A percentile compares a stretch with the other conserved stretches of the same genome.
Conservation (phyloP, 2,797 vertebrate species). For the Enteromius mattozi region DNA sequence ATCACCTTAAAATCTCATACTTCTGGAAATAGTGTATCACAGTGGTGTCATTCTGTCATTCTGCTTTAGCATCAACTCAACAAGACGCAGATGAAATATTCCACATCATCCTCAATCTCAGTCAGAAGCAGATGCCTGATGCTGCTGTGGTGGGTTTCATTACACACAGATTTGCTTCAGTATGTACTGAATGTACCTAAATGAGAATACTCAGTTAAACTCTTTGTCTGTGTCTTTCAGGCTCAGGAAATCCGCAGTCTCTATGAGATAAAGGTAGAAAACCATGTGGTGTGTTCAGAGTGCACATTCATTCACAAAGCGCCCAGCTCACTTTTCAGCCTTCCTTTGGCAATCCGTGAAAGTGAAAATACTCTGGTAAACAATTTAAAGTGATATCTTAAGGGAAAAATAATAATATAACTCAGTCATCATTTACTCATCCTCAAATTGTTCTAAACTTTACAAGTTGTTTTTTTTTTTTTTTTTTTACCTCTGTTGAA, state of each 20-base stretch:
- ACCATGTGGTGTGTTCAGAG: conserved; percentile 63
- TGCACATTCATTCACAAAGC: conserved; percentile 61
- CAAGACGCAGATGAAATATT: conserved; percentile 82
- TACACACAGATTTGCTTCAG: background rate
- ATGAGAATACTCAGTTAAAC: background rate
- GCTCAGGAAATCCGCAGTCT: conserved; percentile 71
- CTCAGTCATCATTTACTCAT: background rate
- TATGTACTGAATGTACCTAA: background rate
- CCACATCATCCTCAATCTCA: conserved; percentile 71
- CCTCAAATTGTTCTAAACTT: background rate
- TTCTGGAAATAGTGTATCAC: background rate
- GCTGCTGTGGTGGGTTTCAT: conserved; percentile 66
- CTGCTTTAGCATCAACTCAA: conserved; percentile 64
- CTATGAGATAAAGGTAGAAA: conserved; percentile 72
- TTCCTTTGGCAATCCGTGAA: conserved; percentile 70
- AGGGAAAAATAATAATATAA: background rate
- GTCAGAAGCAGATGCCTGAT: conserved; percentile 72
- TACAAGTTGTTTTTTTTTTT: background rate
- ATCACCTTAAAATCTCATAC: background rate
- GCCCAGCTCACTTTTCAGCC: conserved; percentile 68
- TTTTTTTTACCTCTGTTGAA: background rate
- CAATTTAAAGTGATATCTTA: background rate
- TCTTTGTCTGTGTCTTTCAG: conserved; percentile 54
- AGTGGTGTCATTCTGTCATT: background rate
- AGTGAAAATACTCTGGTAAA: conserved; percentile 69